Evolutionary conservation across 1,140 invertebrate genomes (phyloP), one percentile per base, ranked within the genome.

Genomic region (Calycopis cecrops): DNA sequence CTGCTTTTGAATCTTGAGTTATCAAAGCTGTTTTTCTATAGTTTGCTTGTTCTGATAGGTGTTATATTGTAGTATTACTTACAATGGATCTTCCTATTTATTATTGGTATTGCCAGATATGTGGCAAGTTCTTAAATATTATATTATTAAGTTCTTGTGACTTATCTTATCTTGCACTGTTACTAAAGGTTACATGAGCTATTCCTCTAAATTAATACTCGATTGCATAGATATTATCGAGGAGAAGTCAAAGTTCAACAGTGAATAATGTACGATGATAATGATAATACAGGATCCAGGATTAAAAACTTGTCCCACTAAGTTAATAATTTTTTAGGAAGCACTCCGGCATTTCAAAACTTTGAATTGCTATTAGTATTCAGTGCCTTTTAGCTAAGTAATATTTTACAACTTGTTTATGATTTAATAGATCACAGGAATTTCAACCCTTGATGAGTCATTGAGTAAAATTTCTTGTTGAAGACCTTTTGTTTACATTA

Each of bases 1-100:
- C 47, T 28, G 49, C 52, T 34, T 56, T 58, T 33, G 16, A 56
- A 37, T 53, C 48, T 49, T 21, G 47, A 28, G 21, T 48, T 18
- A 48, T 28, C 33, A 48, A 49, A 34, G 48, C 34, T 14, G 21
- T 28, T 34, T 49, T 49, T 33, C 14, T 35, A 34, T 34, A 28
- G 21, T 28, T 28, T 28, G 21, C 21, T 28, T 28, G 21, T 28
- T 28, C 21, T 49, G 48, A 49, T 49, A 12, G 10, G 40, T 42
- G 14, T 34, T 12, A 2, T 34, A 11, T 49, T 21, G 40, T n/a
- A n/a, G n/a, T n/a, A n/a, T n/a, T n/a, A 42, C 40, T n/a, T n/a
- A n/a, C n/a, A n/a, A n/a, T n/a, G n/a, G n/a, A n/a, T 47, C 16
- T 47, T 47, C 6, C 11, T 14, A 47, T 14, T 47, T 47, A 47